Conservation (phyloP, 1,140 invertebrate species). For the Trichoplusia ni region DNA sequence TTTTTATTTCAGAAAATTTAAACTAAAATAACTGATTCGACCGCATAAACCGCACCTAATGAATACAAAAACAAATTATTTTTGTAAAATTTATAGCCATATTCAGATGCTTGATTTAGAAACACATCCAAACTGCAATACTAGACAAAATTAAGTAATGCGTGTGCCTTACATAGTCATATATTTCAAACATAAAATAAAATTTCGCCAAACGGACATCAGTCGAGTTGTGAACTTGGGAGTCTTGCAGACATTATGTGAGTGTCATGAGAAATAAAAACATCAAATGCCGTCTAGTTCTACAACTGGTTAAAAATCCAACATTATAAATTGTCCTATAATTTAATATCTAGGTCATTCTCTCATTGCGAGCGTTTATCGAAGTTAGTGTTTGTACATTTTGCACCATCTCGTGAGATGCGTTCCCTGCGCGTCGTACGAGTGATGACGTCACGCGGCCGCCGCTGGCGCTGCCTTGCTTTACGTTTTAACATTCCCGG, state of each 20-base stretch:
- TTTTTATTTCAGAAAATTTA: not conserved
- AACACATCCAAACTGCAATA: constrained; percentile 10
- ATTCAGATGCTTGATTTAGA: constrained; percentile 2
- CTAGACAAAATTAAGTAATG: constrained; percentile 43
- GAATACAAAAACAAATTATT: constrained; percentile 1
- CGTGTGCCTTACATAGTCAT: constrained; percentile 36
- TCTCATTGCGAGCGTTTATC: constrained; percentile 49
- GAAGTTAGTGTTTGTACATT: constrained; percentile 63
- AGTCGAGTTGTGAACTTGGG: constrained; percentile 43
- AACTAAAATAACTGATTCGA: not conserved
- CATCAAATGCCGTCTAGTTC: constrained; percentile 33
- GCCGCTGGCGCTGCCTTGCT: not conserved
- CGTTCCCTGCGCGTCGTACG: not conserved
- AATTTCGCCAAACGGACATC: constrained; percentile 33
- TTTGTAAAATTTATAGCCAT: constrained; percentile 2
- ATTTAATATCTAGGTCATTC: constrained; percentile 57
- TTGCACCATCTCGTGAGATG: constrained; percentile 19
- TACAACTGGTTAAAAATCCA: constrained; percentile 51
- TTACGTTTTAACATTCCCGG: constrained; percentile 25
- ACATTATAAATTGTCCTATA: constrained; percentile 63
- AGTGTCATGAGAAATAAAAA: constrained; percentile 20
- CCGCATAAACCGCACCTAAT: not conserved
- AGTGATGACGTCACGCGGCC: not conserved
- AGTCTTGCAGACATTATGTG: constrained; percentile 17
- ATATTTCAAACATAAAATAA: constrained; percentile 35